These are phyloP conservation scores for western clawed frog (Xenopus tropicalis) DNA, from an alignment of 2,113 vertebrate species.

Conservation along the genomic window UCB_Xtro_10.0 CM004447.2:84856501-84857000, in stretches of 20 bases:
- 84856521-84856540: conserved; percentile 58
- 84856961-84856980: conserved; percentile 55
- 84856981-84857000: conserved; percentile 55
- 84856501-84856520: conserved; percentile 49
- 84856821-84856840: conserved; percentile 56
- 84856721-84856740: conserved; percentile 58
- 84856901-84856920: conserved; percentile 57
- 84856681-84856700: conserved; percentile 61
- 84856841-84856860: conserved; percentile 58
- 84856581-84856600: conserved; percentile 65
- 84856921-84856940: conserved; percentile 48
- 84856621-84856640: conserved; percentile 53
- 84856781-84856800: conserved; percentile 67
- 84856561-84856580: conserved; percentile 36
- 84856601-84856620: conserved; percentile 61
- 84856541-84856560: conserved; percentile 57
- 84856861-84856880: conserved; percentile 54
- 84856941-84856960: conserved; percentile 44
- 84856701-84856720: too few relatives aligned
- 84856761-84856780: conserved; percentile 62
- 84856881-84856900: conserved; percentile 66
- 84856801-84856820: conserved; percentile 57
- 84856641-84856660: conserved; percentile 61
- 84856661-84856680: conserved; percentile 65
- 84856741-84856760: conserved; percentile 71